Evolutionary conservation across 2,888 invertebrate species (phyloP).

Genomic region (Amblyteles armatorius): DNA sequence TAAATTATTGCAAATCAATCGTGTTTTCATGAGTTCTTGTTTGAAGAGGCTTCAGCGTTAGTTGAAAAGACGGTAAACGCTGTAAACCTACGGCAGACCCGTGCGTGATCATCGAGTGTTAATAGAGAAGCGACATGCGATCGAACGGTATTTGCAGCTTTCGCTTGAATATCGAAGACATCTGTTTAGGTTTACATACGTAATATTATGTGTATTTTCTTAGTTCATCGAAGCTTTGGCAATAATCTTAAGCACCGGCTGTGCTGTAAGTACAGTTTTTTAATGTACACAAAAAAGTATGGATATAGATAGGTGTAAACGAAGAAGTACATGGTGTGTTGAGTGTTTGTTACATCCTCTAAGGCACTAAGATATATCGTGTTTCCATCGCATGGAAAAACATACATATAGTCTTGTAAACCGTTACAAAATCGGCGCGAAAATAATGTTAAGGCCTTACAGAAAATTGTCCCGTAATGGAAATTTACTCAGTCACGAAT

Average conservation of each 20-base stretch:
- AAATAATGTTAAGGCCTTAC: neutral
- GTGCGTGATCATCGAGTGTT: neutral
- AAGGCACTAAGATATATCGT: slow-evolving; percentile 56
- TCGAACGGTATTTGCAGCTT: neutral
- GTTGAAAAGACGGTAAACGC: neutral
- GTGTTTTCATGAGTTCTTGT: neutral
- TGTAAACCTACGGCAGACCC: neutral
- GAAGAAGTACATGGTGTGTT: neutral
- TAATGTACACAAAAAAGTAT: neutral
- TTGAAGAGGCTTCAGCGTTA: neutral
- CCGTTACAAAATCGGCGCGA: neutral
- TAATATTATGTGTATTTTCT: slow-evolving; percentile 6
- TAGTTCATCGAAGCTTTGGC: slow-evolving; percentile 29
- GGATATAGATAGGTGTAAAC: neutral
- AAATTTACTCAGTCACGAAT: neutral
- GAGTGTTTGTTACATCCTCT: slow-evolving; percentile 1
- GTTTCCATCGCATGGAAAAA: neutral
- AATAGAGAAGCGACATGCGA: slow-evolving; percentile 57
- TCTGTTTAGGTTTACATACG: slow-evolving; percentile 26
- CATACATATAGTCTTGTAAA: neutral
- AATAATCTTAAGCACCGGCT: slow-evolving; percentile 10
- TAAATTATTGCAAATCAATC: neutral
- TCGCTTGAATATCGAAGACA: neutral
- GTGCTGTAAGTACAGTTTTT: slow-evolving; percentile 49
- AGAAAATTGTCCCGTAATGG: neutral